A percentile compares a stretch with the other conserved stretches of the same genome.
Conservation (phyloP, 2,888 invertebrate species). For the Phengaris alcon region DNA sequence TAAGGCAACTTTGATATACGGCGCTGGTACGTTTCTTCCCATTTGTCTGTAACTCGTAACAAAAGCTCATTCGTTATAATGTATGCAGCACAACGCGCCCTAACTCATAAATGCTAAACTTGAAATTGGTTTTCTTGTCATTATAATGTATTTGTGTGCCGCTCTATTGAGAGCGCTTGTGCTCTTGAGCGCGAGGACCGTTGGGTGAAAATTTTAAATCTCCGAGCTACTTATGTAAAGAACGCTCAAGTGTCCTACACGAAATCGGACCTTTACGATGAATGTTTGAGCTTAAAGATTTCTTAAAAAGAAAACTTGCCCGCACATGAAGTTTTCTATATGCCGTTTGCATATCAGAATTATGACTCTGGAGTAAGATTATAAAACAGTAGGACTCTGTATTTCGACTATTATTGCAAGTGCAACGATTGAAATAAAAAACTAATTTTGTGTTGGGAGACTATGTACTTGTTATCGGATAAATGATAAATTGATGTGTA, state of each 20-base stretch:
- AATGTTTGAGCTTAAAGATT: neutral
- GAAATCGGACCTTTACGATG: neutral
- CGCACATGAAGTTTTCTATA: too few relatives aligned
- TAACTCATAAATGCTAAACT: constrained; percentile 16
- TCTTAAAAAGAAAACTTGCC: too few relatives aligned
- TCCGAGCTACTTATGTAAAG: constrained; percentile 15
- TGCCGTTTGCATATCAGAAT: too few relatives aligned
- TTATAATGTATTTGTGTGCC: constrained; percentile 1
- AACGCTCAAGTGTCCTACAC: neutral
- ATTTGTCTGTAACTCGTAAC: constrained; percentile 12
- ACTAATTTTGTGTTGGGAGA: too few relatives aligned
- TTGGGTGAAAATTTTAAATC: constrained; percentile 13
- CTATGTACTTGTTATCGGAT: too few relatives aligned
- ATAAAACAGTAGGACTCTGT: too few relatives aligned
- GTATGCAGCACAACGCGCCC: neutral
- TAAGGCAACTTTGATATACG: constrained; percentile 4
- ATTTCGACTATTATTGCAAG: too few relatives aligned
- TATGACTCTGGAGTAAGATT: too few relatives aligned
- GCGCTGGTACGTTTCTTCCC: constrained; percentile 7
- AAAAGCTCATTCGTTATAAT: constrained; percentile 23
- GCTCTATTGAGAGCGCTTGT: neutral
- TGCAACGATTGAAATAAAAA: too few relatives aligned
- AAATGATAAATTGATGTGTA: too few relatives aligned
- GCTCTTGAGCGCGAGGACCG: neutral
- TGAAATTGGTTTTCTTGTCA: constrained; percentile 26